A percentile compares a stretch with the other conserved stretches of the same genome.
phyloP scores from a whole-genome alignment of 30 jellyfish, hydroid and myxozoan species.

The Hydractinia symbiolongicarpus region DNA sequence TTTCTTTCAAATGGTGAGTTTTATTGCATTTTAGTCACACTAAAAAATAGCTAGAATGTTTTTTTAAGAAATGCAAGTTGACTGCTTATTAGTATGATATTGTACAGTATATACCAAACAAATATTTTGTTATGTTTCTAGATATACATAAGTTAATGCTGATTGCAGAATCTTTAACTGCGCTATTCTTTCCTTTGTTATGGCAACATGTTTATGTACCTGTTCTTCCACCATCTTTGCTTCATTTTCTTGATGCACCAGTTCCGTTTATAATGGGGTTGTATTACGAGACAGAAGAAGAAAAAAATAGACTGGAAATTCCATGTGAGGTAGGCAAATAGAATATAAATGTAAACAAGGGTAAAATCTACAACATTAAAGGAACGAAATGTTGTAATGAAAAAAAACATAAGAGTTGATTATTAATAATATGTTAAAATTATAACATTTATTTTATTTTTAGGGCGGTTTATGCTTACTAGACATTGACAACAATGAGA shows the following conservation, averaged over 20 bases:
- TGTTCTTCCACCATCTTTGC: constrained; percentile 75
- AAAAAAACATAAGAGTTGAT: neutral
- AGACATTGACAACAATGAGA: constrained; percentile 78
- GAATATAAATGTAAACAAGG: neutral
- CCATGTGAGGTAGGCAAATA: constrained; percentile 70
- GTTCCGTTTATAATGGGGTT: constrained; percentile 98
- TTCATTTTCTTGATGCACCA: constrained; percentile 97
- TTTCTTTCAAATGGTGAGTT: constrained; percentile 73
- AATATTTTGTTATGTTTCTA: constrained; percentile 16
- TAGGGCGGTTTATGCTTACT: constrained; percentile 87
- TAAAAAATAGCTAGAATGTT: neutral
- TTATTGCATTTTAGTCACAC: neutral
- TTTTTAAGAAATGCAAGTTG: neutral
- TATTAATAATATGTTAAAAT: neutral
- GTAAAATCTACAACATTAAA: neutral
- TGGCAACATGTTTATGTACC: constrained; percentile 99
- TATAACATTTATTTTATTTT: neutral
- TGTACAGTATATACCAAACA: neutral
- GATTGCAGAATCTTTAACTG: constrained; percentile 70
- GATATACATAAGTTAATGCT: constrained; percentile 90
- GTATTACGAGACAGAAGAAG: constrained; percentile 88
- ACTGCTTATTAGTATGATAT: neutral
- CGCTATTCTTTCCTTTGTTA: constrained; percentile 78
- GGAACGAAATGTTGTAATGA: neutral
- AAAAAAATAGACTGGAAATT: constrained; percentile 55